Conservation (phyloP, 2,888 invertebrate genomes). For the Podotricha telesiphe region DNA sequence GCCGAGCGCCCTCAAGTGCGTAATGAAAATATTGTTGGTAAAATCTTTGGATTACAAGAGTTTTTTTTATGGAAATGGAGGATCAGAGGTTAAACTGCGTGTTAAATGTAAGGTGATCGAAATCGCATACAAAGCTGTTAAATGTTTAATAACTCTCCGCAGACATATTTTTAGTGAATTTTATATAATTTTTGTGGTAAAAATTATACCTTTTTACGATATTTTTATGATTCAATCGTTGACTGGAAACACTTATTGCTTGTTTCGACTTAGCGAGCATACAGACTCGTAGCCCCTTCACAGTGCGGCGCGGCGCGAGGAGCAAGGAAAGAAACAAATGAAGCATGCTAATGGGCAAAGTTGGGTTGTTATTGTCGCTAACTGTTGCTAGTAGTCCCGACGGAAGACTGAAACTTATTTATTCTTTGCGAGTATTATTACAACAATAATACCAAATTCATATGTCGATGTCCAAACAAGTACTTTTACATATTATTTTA, state of each 20-base stretch:
- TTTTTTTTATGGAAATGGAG: constrained; percentile 33
- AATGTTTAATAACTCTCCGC: too few relatives aligned
- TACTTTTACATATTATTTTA: too few relatives aligned
- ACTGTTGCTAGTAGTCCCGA: constrained; percentile 51
- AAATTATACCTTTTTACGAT: too few relatives aligned
- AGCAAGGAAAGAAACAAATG: constrained; percentile 45
- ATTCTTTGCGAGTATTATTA: too few relatives aligned
- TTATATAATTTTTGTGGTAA: too few relatives aligned
- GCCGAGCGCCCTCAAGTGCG: constrained; percentile 44
- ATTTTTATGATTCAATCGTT: too few relatives aligned
- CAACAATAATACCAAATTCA: too few relatives aligned
- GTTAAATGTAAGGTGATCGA: neutral
- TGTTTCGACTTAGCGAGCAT: neutral
- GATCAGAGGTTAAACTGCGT: constrained; percentile 3
- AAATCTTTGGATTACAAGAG: constrained; percentile 43
- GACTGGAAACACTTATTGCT: neutral
- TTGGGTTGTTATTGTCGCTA: constrained; percentile 52
- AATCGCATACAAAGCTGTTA: neutral
- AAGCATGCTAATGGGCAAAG: constrained; percentile 52
- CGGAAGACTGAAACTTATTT: neutral
- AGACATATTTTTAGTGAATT: too few relatives aligned
- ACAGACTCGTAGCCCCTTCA: too few relatives aligned
- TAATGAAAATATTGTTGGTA: constrained; percentile 53
- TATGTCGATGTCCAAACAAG: too few relatives aligned
- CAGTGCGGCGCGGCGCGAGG: too few relatives aligned